These are phyloP conservation scores for Ridgeia piscesae DNA, from an alignment of 1,140 invertebrate genomes.

Conservation along the genomic window DNA sequence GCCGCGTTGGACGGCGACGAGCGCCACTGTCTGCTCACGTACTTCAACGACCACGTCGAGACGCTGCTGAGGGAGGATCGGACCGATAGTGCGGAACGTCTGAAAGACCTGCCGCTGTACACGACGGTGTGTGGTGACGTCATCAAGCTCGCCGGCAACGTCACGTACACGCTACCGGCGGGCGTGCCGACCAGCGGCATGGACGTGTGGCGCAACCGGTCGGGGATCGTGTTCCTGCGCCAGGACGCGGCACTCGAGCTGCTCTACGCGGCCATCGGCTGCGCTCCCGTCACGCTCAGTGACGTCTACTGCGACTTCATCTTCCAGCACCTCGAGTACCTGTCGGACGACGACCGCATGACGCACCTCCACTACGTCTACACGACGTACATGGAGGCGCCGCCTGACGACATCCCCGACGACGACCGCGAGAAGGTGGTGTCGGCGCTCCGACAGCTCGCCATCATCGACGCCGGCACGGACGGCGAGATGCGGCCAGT, in stretches of 20 bases:
- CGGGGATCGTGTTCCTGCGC: slow-evolving; percentile 23
- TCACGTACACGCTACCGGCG: slow-evolving; percentile 15
- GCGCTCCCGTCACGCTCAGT: slow-evolving; percentile 8
- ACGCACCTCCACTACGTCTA: slow-evolving; percentile 25
- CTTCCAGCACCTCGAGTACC: slow-evolving; percentile 26
- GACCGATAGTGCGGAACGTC: not conserved
- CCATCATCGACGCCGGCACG: slow-evolving; percentile 8
- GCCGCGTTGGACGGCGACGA: slow-evolving; percentile 23
- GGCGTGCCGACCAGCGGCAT: slow-evolving; percentile 24
- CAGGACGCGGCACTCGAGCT: slow-evolving; percentile 12
- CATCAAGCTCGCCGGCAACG: slow-evolving; percentile 3
- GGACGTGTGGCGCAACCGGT: slow-evolving; percentile 13
- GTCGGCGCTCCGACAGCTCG: slow-evolving; percentile 12
- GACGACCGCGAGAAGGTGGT: slow-evolving; percentile 10
- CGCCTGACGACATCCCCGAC: not conserved
- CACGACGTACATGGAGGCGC: slow-evolving; percentile 11
- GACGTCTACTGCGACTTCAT: slow-evolving; percentile 25
- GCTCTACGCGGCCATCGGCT: slow-evolving; percentile 23
- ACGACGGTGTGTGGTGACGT: slow-evolving; percentile 19
- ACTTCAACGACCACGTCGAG: slow-evolving; percentile 23
- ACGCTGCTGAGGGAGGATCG: slow-evolving; percentile 20
- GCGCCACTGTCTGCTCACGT: slow-evolving; percentile 20
- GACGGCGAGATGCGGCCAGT: slow-evolving; percentile 19
- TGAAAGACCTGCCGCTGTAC: slow-evolving; percentile 24
- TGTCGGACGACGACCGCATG: not conserved